These are phyloP conservation scores for Hydrocynus forskahlii DNA, from an alignment of 2,797 vertebrate species.

Conservation along the genomic window DNA sequence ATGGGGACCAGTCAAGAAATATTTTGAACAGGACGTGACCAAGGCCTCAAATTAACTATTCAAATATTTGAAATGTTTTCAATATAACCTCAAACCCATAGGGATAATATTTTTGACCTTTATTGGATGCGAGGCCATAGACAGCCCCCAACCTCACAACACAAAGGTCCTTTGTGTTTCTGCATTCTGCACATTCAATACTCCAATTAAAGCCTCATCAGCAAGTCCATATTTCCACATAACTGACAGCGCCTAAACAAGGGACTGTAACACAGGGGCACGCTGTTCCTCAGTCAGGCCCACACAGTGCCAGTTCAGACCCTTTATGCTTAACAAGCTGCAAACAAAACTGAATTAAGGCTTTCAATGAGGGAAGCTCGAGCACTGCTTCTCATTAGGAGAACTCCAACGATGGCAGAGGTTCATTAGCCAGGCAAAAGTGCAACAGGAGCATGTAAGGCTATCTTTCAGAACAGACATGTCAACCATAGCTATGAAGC, in stretches of 20 bases:
- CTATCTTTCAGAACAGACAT: neutral
- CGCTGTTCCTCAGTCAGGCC: slow-evolving; percentile 40
- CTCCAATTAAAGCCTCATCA: slow-evolving; percentile 47
- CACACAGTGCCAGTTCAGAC: slow-evolving; percentile 43
- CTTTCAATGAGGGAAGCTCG: slow-evolving; percentile 40
- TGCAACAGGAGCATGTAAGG: slow-evolving; percentile 34
- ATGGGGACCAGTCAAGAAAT: neutral
- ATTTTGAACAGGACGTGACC: neutral
- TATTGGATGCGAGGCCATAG: neutral
- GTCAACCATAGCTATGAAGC: slow-evolving; percentile 2
- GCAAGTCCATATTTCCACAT: slow-evolving; percentile 34
- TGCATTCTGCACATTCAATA: slow-evolving; percentile 35
- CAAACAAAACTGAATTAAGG: slow-evolving; percentile 43
- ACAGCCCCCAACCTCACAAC: slow-evolving; percentile 9
- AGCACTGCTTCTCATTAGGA: slow-evolving; percentile 39
- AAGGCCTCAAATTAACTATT: neutral
- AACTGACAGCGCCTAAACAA: slow-evolving; percentile 47
- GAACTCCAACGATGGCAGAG: slow-evolving; percentile 14
- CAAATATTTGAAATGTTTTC: neutral
- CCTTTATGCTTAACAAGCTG: slow-evolving; percentile 49
- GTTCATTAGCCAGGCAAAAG: slow-evolving; percentile 37
- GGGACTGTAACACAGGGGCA: slow-evolving; percentile 25
- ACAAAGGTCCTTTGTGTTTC: slow-evolving; percentile 44
- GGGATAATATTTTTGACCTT: neutral
- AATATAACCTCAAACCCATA: neutral